Conservation (phyloP, 2,113 vertebrate species). For the Melozone crissalis region DNA sequence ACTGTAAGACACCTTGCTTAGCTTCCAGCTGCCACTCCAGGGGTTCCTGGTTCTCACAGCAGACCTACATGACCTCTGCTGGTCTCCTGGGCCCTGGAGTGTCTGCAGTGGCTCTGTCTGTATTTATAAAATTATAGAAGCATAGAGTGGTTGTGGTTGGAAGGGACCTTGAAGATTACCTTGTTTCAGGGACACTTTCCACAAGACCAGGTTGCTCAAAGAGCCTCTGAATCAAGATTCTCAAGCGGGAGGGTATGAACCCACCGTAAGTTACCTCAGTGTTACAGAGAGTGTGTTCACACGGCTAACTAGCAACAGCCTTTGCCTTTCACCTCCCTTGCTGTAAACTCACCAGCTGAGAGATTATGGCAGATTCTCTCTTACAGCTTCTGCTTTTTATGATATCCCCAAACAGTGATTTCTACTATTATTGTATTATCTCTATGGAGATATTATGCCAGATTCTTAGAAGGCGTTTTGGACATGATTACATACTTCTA, state of each 20-base stretch:
- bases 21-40: not conserved
- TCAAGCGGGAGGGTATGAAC: rapidly evolving
- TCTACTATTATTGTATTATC: not conserved
- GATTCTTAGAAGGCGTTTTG: not conserved
- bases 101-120: not conserved
- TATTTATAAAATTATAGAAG: not conserved
- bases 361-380: not conserved
- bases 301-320: not conserved
- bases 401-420: not conserved
- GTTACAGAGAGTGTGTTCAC: not conserved
- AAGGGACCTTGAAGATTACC: not conserved
- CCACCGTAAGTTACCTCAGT: not conserved
- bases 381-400: not conserved
- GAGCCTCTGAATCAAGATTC: not conserved
- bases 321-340: not conserved
- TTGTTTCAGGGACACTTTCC: not conserved
- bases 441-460: not conserved
- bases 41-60: not conserved
- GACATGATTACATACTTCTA: not conserved
- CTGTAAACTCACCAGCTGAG: not conserved
- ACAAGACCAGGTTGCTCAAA: not conserved
- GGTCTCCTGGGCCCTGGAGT: not conserved
- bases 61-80: rapidly evolving
- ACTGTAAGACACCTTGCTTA: not conserved
- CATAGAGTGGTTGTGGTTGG: not conserved